Conservation (phyloP, 2,888 invertebrate species). For the Hesperia comma region DNA sequence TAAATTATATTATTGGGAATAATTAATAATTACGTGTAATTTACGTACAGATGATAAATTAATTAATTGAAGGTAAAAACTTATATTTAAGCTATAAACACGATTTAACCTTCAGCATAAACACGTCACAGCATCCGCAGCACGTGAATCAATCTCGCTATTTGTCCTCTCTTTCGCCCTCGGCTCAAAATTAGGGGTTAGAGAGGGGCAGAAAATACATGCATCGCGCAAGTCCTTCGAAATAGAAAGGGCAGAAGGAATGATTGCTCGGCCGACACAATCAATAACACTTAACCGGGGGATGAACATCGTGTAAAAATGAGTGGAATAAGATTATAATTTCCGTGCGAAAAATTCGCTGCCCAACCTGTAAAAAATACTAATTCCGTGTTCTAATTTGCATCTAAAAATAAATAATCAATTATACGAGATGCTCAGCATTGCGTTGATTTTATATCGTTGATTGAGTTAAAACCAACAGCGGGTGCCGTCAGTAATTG, state of each 20-base stretch:
- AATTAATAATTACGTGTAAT: background rate
- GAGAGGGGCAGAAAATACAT: conserved; percentile 55
- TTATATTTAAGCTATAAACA: conserved; percentile 26
- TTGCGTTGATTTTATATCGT: too few relatives aligned
- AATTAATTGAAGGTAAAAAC: background rate
- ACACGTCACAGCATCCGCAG: conserved; percentile 70
- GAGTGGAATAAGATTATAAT: conserved; percentile 21
- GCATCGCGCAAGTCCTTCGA: conserved; percentile 71
- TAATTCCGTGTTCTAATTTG: too few relatives aligned
- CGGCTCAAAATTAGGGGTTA: conserved; percentile 41
- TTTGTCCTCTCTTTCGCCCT: conserved; percentile 55
- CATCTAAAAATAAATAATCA: too few relatives aligned
- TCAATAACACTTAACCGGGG: conserved; percentile 65
- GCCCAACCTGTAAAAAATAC: too few relatives aligned
- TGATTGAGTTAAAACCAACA: too few relatives aligned
- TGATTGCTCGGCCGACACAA: conserved; percentile 60
- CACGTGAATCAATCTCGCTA: conserved; percentile 67
- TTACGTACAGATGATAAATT: background rate
- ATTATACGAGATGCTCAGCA: too few relatives aligned
- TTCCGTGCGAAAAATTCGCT: background rate
- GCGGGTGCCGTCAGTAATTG: too few relatives aligned
- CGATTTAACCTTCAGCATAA: conserved; percentile 42
- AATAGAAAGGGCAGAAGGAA: conserved; percentile 52
- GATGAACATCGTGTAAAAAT: conserved; percentile 35
- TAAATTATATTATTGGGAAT: background rate